A percentile compares a stretch with the other conserved stretches of the same genome.
These are phyloP conservation scores for Atta cephalotes DNA, from an alignment of 1,140 invertebrate genomes.

Conservation along the genomic window DNA sequence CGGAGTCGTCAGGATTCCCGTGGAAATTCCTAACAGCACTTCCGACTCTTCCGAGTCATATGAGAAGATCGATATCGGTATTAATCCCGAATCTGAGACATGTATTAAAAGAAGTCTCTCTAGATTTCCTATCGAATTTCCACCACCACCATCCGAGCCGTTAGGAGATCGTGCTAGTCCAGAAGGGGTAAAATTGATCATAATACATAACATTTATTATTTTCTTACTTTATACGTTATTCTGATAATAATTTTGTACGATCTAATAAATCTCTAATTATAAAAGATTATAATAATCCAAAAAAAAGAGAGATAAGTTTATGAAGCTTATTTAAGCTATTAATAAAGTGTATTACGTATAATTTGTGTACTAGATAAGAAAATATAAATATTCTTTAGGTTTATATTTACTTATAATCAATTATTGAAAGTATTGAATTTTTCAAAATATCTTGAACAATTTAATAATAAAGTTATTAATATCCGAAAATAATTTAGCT, in stretches of 20 bases:
- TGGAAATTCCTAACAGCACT: slow-evolving; percentile 80
- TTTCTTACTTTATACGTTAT: neutral
- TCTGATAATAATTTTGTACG: slow-evolving; percentile 24
- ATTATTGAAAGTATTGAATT: neutral
- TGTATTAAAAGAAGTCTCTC: slow-evolving; percentile 68
- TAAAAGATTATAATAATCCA: neutral
- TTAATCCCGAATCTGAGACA: slow-evolving; percentile 70
- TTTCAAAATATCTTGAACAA: neutral
- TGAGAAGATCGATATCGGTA: slow-evolving; percentile 80
- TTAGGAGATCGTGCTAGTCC: slow-evolving; percentile 93
- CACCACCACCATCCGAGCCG: slow-evolving; percentile 84
- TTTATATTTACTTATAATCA: neutral
- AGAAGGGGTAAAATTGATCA: slow-evolving; percentile 87
- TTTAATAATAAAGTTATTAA: too few species aligned
- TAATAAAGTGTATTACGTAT: neutral
- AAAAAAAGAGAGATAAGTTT: slow-evolving; percentile 10
- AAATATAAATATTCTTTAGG: neutral
- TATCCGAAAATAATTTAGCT: neutral
- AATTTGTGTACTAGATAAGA: neutral
- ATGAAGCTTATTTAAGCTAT: neutral
- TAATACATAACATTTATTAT: slow-evolving; percentile 57
- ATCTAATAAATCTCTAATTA: slow-evolving; percentile 51
- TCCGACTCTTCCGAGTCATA: slow-evolving; percentile 83
- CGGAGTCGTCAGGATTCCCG: slow-evolving; percentile 79
- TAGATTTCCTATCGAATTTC: slow-evolving; percentile 81